A percentile compares a stretch with the other conserved stretches of the same genome.
Evolutionary conservation across 2,888 invertebrate genomes (phyloP).

Genomic region (Macrophya alboannulata): DNA sequence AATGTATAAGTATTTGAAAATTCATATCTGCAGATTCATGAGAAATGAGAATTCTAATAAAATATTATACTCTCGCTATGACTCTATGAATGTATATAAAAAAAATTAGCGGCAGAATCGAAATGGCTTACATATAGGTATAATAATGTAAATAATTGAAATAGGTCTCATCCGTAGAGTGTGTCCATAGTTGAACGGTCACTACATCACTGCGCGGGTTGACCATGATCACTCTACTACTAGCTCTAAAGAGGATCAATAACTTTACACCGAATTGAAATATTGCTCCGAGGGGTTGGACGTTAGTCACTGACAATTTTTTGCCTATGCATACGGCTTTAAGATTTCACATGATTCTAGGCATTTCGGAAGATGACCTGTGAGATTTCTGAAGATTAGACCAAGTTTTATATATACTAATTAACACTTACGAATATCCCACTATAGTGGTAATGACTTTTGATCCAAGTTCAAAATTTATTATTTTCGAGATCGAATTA

Average conservation of each 20-base stretch:
- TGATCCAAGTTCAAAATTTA: not conserved
- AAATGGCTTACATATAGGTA: not conserved
- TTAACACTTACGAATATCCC: too few species aligned
- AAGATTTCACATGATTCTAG: not conserved
- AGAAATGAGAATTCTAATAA: too few species aligned
- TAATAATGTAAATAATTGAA: not conserved
- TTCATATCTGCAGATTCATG: not conserved
- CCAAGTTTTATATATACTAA: too few species aligned
- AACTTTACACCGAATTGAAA: not conserved
- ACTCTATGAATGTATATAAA: not conserved
- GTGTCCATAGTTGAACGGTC: not conserved
- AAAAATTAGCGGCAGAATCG: not conserved
- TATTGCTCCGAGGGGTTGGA: not conserved
- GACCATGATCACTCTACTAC: not conserved
- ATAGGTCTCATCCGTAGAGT: not conserved
- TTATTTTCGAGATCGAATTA: too few species aligned
- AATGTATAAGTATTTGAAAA: not conserved
- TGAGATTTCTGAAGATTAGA: too few species aligned
- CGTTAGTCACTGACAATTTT: not conserved
- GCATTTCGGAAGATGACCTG: too few species aligned
- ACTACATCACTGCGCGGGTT: not conserved
- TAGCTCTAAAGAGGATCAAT: not conserved
- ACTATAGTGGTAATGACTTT: too few species aligned
- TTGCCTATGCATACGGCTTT: not conserved
- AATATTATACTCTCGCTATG: not conserved